Evolutionary conservation across 92 coral and sea anemone genomes (phyloP).

Genomic region (Bergia sp.): DNA sequence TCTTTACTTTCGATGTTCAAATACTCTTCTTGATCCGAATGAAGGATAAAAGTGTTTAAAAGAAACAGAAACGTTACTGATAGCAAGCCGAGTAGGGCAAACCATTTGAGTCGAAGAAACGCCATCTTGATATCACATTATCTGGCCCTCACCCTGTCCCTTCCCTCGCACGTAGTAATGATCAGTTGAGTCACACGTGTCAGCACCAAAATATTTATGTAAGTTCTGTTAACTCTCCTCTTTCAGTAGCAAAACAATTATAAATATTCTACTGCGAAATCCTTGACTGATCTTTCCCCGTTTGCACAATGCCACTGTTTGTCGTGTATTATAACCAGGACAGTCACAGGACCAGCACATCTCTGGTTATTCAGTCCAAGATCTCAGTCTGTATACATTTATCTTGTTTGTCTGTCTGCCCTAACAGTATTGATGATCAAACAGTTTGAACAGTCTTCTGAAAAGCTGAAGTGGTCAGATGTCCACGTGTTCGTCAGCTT

Average conservation of each 20-base stretch:
- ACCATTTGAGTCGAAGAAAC: background rate
- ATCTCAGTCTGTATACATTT: no score
- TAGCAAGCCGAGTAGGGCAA: background rate
- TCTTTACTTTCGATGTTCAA: background rate
- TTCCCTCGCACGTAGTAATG: background rate
- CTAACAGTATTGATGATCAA: background rate
- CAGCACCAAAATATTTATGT: background rate
- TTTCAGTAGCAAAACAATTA: background rate
- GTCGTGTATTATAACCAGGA: background rate
- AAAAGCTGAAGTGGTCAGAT: background rate
- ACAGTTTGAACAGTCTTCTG: background rate
- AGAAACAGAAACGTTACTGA: constrained; percentile 4
- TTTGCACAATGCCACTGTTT: no score
- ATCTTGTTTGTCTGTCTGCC: background rate
- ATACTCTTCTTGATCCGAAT: constrained; percentile 1
- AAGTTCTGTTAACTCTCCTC: background rate
- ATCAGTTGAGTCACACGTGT: background rate
- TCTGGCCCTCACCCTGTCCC: background rate
- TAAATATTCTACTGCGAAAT: no score
- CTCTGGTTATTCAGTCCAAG: background rate
- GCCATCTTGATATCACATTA: background rate
- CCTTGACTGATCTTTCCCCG: no score
- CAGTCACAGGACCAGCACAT: background rate
- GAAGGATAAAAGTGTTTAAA: constrained; percentile 9
- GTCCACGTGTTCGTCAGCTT: background rate